These are phyloP conservation scores for Caenorhabditis inopinata DNA, from an alignment of 1,140 invertebrate species.

Conservation along the genomic window DNA sequence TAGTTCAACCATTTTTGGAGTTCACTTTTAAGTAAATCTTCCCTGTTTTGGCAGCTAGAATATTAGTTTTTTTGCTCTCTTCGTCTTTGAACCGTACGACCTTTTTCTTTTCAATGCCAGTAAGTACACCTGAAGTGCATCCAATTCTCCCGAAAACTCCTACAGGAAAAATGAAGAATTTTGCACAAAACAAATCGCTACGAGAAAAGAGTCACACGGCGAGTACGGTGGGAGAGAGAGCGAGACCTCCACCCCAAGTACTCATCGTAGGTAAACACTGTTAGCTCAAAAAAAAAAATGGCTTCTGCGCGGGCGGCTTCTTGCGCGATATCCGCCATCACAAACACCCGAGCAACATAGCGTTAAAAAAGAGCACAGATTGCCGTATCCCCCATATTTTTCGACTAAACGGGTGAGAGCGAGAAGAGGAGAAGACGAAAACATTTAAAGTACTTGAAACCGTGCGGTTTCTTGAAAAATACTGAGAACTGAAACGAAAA, in stretches of 20 bases:
- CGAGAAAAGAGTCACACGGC: not conserved
- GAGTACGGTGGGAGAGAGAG: not conserved
- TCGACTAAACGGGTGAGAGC: not conserved
- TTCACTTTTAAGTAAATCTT: too few species aligned
- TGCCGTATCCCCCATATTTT: not conserved
- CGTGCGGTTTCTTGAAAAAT: not conserved
- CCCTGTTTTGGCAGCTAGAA: too few species aligned
- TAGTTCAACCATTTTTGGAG: too few species aligned
- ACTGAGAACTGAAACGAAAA: not conserved
- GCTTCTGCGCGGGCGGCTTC: conserved; percentile 6
- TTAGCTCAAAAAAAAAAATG: conserved; percentile 4
- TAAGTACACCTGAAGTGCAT: conserved; percentile 9
- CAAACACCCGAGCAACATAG: not conserved
- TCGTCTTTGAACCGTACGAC: not conserved
- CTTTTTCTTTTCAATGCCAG: not conserved
- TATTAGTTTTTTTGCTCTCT: too few species aligned
- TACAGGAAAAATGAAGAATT: not conserved
- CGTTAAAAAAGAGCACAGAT: not conserved
- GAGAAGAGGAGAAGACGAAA: not conserved
- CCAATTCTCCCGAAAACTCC: not conserved
- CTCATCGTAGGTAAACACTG: conserved; percentile 39
- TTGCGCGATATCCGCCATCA: not conserved
- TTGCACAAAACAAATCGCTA: not conserved
- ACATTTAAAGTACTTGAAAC: too few species aligned
- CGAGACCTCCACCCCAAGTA: not conserved